Evolutionary conservation across 2,888 invertebrate species (phyloP).

Genomic region (Drosophila hamatofila): DNA sequence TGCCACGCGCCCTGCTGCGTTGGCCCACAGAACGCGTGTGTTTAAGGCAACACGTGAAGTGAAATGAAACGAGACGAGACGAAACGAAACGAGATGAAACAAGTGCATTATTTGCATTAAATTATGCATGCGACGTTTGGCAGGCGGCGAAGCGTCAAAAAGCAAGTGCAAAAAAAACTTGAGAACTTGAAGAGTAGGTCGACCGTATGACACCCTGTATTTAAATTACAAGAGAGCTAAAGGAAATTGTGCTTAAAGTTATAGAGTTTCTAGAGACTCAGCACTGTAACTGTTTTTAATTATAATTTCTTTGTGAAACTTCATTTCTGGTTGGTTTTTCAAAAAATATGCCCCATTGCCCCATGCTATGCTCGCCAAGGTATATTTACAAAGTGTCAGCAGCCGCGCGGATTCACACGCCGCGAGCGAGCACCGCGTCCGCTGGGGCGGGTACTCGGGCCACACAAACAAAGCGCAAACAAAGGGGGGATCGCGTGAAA

Average conservation of each 20-base stretch:
- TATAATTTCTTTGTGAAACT: neutral
- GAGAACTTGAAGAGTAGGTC: neutral
- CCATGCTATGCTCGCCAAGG: neutral
- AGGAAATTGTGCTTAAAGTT: too few relatives aligned
- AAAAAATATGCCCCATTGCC: slow-evolving; percentile 5
- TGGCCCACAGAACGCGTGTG: slow-evolving; percentile 21
- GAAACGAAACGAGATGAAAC: slow-evolving; percentile 73
- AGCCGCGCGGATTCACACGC: slow-evolving; percentile 75
- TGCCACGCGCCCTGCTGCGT: neutral
- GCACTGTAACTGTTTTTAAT: neutral
- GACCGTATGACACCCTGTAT: slow-evolving; percentile 18
- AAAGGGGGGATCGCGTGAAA: slow-evolving; percentile 73
- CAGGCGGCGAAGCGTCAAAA: slow-evolving; percentile 59
- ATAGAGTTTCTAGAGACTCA: neutral
- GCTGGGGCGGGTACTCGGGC: slow-evolving; percentile 23
- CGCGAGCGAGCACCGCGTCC: slow-evolving; percentile 36
- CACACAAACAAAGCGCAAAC: slow-evolving; percentile 73
- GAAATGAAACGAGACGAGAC: slow-evolving; percentile 71
- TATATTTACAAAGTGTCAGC: slow-evolving; percentile 69
- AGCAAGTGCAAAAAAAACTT: slow-evolving; percentile 35
- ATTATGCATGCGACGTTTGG: slow-evolving; percentile 74
- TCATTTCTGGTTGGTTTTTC: neutral
- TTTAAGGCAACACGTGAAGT: slow-evolving; percentile 69
- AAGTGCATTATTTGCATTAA: slow-evolving; percentile 82
- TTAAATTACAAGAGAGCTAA: neutral